Conservation (phyloP, 2,797 vertebrate species). For the Odontamblyopus rebecca region DNA sequence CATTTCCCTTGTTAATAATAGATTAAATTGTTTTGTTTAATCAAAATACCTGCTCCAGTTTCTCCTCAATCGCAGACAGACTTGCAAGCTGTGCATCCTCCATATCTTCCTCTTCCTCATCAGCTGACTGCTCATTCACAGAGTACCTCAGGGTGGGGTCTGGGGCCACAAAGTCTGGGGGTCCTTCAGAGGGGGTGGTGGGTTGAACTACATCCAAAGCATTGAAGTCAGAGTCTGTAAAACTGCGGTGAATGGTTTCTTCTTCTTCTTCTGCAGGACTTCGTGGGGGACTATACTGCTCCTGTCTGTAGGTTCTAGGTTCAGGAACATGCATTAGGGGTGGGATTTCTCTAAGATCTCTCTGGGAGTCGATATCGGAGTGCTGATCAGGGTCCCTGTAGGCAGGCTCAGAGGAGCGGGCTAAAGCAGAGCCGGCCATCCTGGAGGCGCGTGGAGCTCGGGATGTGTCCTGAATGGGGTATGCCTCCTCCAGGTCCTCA, state of each 20-base stretch:
- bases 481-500: slow-evolving; percentile 82
- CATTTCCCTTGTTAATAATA: neutral
- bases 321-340: slow-evolving; percentile 70
- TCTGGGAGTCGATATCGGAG: slow-evolving; percentile 18
- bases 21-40: neutral
- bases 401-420: slow-evolving; percentile 87
- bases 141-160: slow-evolving; percentile 52
- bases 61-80: slow-evolving; percentile 73
- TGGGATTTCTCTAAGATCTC: slow-evolving; percentile 60
- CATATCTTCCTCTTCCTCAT: slow-evolving; percentile 14
- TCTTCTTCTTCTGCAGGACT: slow-evolving; percentile 45
- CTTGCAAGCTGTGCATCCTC: slow-evolving; percentile 55
- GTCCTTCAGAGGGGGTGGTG: slow-evolving; percentile 60
- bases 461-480: slow-evolving; percentile 45
- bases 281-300: slow-evolving; percentile 32
- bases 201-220: slow-evolving; percentile 23
- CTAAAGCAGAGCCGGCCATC: slow-evolving; percentile 73
- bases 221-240: slow-evolving; percentile 57
- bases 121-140: slow-evolving; percentile 5
- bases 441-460: slow-evolving; percentile 41
- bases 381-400: slow-evolving; percentile 26
- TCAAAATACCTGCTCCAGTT: slow-evolving; percentile 68
- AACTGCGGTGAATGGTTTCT: slow-evolving; percentile 53
- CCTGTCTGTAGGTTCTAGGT: slow-evolving; percentile 15
- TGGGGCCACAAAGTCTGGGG: slow-evolving; percentile 78